A percentile compares a stretch with the other conserved stretches of the same genome.
Conservation (phyloP, 2,797 vertebrate species). For the Poecilia picta region DNA sequence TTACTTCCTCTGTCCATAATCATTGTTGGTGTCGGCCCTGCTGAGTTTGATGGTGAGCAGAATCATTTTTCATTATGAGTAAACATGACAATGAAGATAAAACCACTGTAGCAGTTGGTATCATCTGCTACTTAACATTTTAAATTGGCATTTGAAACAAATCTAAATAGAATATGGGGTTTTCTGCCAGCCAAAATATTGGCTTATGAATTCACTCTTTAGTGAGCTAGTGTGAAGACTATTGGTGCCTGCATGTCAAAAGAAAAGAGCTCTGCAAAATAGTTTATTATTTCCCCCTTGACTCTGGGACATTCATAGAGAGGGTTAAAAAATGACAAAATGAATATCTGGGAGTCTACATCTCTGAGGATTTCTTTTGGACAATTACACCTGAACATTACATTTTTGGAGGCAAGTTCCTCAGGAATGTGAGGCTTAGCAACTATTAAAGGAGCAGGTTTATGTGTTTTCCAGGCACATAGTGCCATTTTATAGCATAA, state of each 20-base stretch:
- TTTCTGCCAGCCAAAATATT: neutral
- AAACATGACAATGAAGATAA: constrained; percentile 5
- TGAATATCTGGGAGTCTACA: neutral
- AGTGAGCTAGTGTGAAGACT: neutral
- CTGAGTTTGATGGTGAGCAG: constrained; percentile 93
- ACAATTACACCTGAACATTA: neutral
- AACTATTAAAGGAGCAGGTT: no score
- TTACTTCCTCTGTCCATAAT: constrained; percentile 94
- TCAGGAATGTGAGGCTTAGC: neutral
- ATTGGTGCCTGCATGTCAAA: neutral
- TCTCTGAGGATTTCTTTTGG: neutral
- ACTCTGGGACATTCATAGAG: neutral
- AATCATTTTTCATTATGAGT: neutral
- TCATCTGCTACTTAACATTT: neutral
- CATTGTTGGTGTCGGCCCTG: constrained; percentile 94
- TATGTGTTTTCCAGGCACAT: no score
- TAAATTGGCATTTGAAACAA: neutral
- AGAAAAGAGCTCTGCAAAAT: neutral
- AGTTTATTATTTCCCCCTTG: neutral
- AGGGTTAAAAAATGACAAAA: neutral
- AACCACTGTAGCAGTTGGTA: neutral
- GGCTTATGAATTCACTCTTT: neutral
- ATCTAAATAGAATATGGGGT: neutral
- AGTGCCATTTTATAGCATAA: no score
- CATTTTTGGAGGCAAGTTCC: neutral